phyloP scores from a whole-genome alignment of 2,113 vertebrate genomes.

The Gymnogyps californianus region DNA sequence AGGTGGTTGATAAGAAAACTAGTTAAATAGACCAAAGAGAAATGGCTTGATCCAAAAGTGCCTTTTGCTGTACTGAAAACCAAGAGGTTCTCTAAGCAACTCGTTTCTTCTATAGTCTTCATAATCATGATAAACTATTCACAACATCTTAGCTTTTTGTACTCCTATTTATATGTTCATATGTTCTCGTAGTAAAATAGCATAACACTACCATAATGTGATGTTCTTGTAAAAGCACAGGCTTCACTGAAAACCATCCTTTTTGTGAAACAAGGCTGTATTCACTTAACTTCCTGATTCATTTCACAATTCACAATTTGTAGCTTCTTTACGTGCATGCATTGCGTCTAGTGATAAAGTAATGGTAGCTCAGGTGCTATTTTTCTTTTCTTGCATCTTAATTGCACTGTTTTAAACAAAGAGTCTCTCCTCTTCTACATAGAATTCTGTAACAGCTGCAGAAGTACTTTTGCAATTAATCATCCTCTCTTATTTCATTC shows the following conservation, averaged over 20 bases:
- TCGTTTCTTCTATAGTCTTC: not conserved
- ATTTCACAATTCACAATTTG: not conserved
- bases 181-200: not conserved
- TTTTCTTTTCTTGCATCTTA: conserved; percentile 4
- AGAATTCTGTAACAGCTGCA: not conserved
- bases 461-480: conserved; percentile 30
- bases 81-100: not conserved
- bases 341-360: not conserved
- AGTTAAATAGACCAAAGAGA: not conserved
- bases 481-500: not conserved
- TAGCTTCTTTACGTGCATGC: not conserved
- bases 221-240: not conserved
- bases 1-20: not conserved
- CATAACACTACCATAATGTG: rapidly evolving
- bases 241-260: not conserved
- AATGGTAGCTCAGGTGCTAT: not conserved
- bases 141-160: not conserved
- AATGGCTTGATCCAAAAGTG: not conserved
- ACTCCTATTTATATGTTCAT: not conserved
- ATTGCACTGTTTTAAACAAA: not conserved
- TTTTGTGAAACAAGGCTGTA: not conserved
- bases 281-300: not conserved
- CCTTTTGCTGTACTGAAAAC: not conserved
- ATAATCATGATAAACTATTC: not conserved
- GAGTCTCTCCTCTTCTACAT: not conserved